These are phyloP conservation scores for Macrochelys suwanniensis DNA, from an alignment of 2,797 vertebrate species.

Conservation along the genomic window DNA sequence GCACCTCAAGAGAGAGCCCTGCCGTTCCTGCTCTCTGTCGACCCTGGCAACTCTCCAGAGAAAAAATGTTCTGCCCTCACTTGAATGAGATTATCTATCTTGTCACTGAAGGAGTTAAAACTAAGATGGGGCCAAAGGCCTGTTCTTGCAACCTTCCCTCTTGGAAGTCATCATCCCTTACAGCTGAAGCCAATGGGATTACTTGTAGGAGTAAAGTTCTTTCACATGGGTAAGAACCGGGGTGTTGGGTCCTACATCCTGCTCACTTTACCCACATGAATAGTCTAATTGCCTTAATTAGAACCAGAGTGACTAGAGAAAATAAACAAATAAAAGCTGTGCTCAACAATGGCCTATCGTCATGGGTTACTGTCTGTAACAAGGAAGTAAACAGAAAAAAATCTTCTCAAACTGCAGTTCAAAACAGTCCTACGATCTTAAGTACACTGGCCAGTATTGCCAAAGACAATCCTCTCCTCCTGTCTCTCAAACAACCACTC, in stretches of 20 bases:
- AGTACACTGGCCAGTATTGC: rapidly evolving
- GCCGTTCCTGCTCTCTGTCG: not conserved
- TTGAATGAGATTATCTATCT: not conserved
- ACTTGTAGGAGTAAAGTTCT: not conserved
- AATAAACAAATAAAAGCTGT: not conserved
- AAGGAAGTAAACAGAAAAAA: not conserved
- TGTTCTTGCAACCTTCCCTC: no score
- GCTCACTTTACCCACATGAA: not conserved
- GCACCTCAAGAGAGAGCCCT: not conserved
- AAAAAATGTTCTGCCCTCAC: not conserved
- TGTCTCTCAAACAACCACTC: not conserved
- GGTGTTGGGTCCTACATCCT: not conserved
- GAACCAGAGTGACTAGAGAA: not conserved
- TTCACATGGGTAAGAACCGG: not conserved
- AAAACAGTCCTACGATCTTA: not conserved
- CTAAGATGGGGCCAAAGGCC: not conserved
- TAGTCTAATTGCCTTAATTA: not conserved
- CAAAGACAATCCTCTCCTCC: not conserved
- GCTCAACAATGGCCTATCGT: not conserved
- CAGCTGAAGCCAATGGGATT: not conserved
- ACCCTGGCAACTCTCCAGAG: not conserved
- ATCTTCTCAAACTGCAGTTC: rapidly evolving
- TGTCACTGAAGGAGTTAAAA: not conserved
- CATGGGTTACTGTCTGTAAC: not conserved
- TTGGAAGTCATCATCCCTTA: not conserved